These are phyloP conservation scores for Phaenicophaeus curvirostris DNA, from an alignment of 2,797 vertebrate species.

Conservation along the genomic window DNA sequence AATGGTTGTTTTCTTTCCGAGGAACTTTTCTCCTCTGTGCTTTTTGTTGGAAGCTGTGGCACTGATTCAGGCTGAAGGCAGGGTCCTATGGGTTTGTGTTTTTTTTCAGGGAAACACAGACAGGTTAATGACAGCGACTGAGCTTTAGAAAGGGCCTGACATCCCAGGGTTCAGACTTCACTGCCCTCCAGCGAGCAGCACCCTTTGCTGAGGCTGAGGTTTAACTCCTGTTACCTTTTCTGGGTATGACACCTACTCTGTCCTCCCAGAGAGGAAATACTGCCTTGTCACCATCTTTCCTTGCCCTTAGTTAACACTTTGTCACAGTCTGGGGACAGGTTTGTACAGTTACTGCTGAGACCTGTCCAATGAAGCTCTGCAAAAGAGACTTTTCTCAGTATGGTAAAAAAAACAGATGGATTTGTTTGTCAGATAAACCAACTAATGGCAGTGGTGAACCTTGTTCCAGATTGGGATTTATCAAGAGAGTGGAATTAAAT, in stretches of 20 bases:
- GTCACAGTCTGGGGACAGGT: not conserved
- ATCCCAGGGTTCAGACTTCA: not conserved
- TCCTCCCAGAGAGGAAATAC: not conserved
- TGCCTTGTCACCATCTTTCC: not conserved
- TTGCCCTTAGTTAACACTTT: not conserved
- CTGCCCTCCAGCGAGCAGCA: not conserved
- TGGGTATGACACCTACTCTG: not conserved
- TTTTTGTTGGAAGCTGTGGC: not conserved
- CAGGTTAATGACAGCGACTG: not conserved
- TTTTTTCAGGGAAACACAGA: not conserved
- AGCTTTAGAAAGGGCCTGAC: not conserved
- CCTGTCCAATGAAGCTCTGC: not conserved
- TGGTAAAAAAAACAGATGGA: fast-evolving
- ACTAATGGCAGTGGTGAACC: not conserved
- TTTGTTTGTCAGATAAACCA: not conserved
- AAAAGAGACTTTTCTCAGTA: not conserved
- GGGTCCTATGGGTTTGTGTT: fast-evolving
- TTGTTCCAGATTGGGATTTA: not conserved
- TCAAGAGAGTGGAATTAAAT: not conserved
- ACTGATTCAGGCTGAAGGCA: not conserved
- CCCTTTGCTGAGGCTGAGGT: not conserved
- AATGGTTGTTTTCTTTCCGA: not conserved
- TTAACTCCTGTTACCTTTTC: not conserved
- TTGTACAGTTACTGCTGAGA: not conserved
- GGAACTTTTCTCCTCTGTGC: not conserved